phyloP scores from a whole-genome alignment of 1,140 invertebrate species.

The Calephelis virginiensis region DNA sequence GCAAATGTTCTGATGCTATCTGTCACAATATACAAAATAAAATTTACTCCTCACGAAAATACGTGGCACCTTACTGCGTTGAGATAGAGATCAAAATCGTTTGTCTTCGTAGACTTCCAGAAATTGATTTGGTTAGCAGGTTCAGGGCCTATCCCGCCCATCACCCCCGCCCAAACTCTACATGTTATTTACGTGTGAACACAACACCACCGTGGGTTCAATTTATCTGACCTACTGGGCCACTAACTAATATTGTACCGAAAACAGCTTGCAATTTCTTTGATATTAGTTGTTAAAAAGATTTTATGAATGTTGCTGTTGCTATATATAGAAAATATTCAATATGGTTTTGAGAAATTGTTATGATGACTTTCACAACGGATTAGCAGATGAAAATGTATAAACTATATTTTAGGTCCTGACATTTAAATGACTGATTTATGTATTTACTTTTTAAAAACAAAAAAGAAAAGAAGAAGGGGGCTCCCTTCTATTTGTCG shows the following conservation, averaged over 20 bases:
- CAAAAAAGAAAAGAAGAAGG: too few species aligned
- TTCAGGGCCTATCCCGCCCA: constrained; percentile 39
- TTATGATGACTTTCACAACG: too few species aligned
- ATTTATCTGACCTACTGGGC: constrained; percentile 78
- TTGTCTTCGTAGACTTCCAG: neutral
- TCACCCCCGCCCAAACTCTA: constrained; percentile 59
- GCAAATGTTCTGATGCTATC: constrained; percentile 51
- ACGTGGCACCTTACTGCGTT: constrained; percentile 17
- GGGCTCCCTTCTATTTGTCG: too few species aligned
- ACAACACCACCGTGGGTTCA: constrained; percentile 71
- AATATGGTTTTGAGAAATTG: too few species aligned
- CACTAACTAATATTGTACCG: constrained; percentile 69
- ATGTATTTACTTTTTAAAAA: too few species aligned
- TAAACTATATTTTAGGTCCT: too few species aligned
- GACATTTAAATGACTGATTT: too few species aligned
- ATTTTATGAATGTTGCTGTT: neutral
- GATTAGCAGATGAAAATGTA: too few species aligned
- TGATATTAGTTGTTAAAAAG: neutral
- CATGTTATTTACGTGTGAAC: constrained; percentile 78
- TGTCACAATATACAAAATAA: constrained; percentile 37
- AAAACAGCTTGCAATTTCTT: constrained; percentile 32
- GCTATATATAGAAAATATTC: too few species aligned
- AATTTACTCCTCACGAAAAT: neutral
- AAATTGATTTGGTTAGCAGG: constrained; percentile 16
- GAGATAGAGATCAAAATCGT: constrained; percentile 27